Evolutionary conservation across 2,797 vertebrate genomes (phyloP), one percentile per base, ranked within the genome.

Genomic region (Jordanella pulchra): DNA sequence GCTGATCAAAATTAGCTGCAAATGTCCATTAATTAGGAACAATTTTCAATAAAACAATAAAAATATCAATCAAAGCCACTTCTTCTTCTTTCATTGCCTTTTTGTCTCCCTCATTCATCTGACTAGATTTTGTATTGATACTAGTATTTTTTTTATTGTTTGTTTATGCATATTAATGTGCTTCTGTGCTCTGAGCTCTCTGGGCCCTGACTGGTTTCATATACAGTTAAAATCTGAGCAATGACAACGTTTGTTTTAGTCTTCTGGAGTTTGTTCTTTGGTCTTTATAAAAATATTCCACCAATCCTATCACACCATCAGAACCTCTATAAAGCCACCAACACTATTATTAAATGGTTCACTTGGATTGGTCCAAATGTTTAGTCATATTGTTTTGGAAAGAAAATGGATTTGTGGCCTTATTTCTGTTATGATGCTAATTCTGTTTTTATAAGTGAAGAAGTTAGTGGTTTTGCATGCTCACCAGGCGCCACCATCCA

Each of bases 361-460:
- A 67, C 48, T 27, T 0, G 25, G 55, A 71, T 72, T 55, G 23
- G 21, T 63, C 54, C 55, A 71, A 30, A 71, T 63, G 60, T 42
- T 48, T 35, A 73, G 60, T 78, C 64, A 64, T 60, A 75, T 72
- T 75, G 66, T 69, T 65, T 66, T 65, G 73, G 82, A 76, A 83
- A 66, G 81, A 73, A 85, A 81, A 85, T 79, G 78, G 85, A 92
- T 80, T 78, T 63, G 91, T 89, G 90, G 89, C 89, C 88, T 91
- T 90, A 89, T 86, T 84, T 88, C 76, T 85, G 84, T 89, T 76
- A 84, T 87, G 77, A 89, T 83, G 75, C 75, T 80, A 76, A 58
- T 50, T 72, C 79, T 82, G 61, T 70, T 79, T 79, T 61, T 61
- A 61, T 35, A 61, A 35, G 58, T 14, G 18, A n/a, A 61, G 73